Base-by-base conservation (phyloP, 2,888 invertebrate genomes). In the Pristionchus arcanus region DNA sequence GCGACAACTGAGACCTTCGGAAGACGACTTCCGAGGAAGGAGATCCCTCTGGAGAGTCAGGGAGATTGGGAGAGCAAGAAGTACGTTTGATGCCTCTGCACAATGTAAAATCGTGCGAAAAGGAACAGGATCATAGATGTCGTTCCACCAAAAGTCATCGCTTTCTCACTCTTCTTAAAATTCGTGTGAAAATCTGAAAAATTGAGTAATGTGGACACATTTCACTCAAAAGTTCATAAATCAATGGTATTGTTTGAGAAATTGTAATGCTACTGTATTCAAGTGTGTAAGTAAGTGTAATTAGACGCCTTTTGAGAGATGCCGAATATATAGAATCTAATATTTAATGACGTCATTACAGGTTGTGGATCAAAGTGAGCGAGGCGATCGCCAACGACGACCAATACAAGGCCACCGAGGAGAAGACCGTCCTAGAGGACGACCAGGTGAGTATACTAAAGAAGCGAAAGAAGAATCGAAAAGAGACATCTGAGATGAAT, bases 351-450 rank as follows among this genome's bases (percentile, higher is more conserved):
- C 25, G 7, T 42, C 31, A 55, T 16, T 92, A 34, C 91, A 96
- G 96, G 92, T 96, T 98, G 2, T 98, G 98, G 98, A 96, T 96
- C 71, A 97, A 97, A 92, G 98, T 98, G 0, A 97, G 98, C 0
- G 97, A 97, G 89, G 98, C 98, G 0, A 97, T 98, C 92, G 95
- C 96, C 37, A 96, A 96, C 21, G 97, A 97, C 90, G 98, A 98
- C 96, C 96, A 97, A 96, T 96, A 97, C 53, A 97, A 97, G 2
- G 98, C 98, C 0, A 98, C 98, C 0, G 97, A 97, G 90, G 97
- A 98, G 95, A 98, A 98, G 96, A 98, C 97, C 0, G 96, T 97
- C 74, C 96, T 98, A 85, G 98, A 98, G 94, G 98, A 98, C 95
- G 97, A 97, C 0, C 98, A 98, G 95, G 96, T 98, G 42, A 59